These are phyloP conservation scores for Drosophila quinaria DNA, from an alignment of 2,888 invertebrate genomes.

Conservation along the genomic window DNA sequence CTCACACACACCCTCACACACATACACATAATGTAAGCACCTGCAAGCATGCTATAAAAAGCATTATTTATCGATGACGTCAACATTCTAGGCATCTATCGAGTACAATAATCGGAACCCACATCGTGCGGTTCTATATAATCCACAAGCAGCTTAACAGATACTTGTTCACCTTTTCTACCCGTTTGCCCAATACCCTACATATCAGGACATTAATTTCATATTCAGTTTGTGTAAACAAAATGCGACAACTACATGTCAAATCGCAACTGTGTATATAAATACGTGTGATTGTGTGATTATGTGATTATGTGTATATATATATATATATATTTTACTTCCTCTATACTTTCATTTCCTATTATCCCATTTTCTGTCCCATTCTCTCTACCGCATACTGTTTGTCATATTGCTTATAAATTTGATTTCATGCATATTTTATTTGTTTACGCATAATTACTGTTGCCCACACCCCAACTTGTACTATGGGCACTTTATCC, in stretches of 20 bases:
- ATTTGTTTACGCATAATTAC: conserved; percentile 66
- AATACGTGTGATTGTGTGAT: conserved; percentile 12
- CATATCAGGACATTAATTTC: conserved; percentile 53
- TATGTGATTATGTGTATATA: conserved; percentile 1
- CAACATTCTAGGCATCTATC: conserved; percentile 31
- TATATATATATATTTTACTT: not conserved
- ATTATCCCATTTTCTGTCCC: not conserved
- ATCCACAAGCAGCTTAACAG: conserved; percentile 45
- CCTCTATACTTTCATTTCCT: not conserved
- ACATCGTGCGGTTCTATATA: conserved; percentile 10
- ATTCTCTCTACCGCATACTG: not conserved
- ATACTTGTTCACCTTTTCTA: not conserved
- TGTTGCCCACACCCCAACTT: not conserved
- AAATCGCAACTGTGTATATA: conserved; percentile 41
- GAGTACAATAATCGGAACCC: conserved; percentile 22
- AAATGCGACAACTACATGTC: conserved; percentile 68
- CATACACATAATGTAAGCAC: conserved; percentile 39
- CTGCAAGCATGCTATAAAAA: conserved; percentile 41
- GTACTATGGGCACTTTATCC: not conserved
- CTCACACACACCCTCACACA: conserved; percentile 31
- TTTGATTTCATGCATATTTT: conserved; percentile 63
- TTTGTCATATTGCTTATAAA: conserved; percentile 53
- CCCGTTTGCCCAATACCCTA: not conserved
- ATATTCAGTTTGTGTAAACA: conserved; percentile 70
- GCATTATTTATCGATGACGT: conserved; percentile 74